A percentile compares a stretch with the other conserved stretches of the same genome.
phyloP scores from a whole-genome alignment of 2,888 invertebrate species.

The Philereme transversata region DNA sequence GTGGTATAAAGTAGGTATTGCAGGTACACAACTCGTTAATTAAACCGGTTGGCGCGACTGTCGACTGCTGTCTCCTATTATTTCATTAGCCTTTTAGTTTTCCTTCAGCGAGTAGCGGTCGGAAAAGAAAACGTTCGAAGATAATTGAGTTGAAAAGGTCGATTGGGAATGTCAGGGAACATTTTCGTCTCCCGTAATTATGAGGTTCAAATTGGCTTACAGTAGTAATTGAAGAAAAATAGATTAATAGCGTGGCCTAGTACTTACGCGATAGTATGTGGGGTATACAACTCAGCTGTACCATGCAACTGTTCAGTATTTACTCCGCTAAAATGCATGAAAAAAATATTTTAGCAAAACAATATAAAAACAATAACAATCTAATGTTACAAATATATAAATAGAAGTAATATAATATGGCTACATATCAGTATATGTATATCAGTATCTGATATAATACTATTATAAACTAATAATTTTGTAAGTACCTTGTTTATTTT shows the following conservation, averaged over 20 bases:
- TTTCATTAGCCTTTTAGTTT: slow-evolving; percentile 68
- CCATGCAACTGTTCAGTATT: too few species aligned
- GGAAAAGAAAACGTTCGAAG: slow-evolving; percentile 56
- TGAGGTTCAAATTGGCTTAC: slow-evolving; percentile 17
- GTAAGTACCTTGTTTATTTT: too few species aligned
- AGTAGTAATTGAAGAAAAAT: slow-evolving; percentile 13
- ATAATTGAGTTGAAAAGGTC: slow-evolving; percentile 60
- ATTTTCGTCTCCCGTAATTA: slow-evolving; percentile 30
- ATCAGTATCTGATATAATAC: too few species aligned
- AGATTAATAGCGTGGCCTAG: not conserved
- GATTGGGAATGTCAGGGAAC: slow-evolving; percentile 33
- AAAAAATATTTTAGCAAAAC: too few species aligned
- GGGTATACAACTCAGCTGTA: too few species aligned
- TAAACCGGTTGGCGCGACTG: slow-evolving; percentile 46
- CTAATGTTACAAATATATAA: too few species aligned
- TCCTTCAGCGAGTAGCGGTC: slow-evolving; percentile 46
- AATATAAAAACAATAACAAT: too few species aligned
- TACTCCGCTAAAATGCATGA: too few species aligned
- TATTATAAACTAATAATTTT: too few species aligned
- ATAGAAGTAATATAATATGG: too few species aligned
- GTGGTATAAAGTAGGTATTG: slow-evolving; percentile 15
- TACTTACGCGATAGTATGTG: too few species aligned
- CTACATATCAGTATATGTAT: too few species aligned
- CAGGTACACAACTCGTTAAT: slow-evolving; percentile 44
- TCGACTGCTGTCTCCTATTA: slow-evolving; percentile 55